Conservation (phyloP, 2,797 vertebrate genomes). For the Acridotheres tristis region DNA sequence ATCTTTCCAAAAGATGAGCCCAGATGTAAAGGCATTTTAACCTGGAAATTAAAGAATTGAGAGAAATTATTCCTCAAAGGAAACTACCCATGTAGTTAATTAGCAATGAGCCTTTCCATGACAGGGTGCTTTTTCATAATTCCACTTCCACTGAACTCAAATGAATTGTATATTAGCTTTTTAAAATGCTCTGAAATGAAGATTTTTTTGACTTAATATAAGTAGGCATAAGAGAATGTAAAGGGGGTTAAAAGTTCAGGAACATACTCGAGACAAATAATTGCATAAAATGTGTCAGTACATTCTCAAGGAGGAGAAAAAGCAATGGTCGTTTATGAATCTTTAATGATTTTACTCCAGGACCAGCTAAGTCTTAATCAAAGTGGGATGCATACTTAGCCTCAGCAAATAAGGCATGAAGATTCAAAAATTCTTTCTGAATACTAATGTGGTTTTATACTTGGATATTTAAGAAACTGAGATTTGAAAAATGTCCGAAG, state of each 20-base stretch:
- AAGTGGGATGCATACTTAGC: constrained; percentile 34
- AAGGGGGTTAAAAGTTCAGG: constrained; percentile 51
- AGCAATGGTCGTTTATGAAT: constrained; percentile 36
- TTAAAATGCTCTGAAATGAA: constrained; percentile 27
- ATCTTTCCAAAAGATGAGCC: neutral
- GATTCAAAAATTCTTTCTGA: constrained; percentile 10
- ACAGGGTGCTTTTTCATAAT: constrained; percentile 8
- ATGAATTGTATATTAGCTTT: constrained; percentile 19
- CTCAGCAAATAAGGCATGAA: constrained; percentile 41
- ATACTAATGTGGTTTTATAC: constrained; percentile 7
- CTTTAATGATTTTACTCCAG: constrained; percentile 46
- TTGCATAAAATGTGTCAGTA: constrained; percentile 27
- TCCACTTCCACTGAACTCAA: constrained; percentile 12
- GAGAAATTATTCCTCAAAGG: constrained; percentile 20
- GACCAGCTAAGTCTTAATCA: constrained; percentile 23
- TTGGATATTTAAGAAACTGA: neutral
- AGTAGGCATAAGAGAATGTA: neutral
- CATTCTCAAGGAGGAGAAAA: constrained; percentile 33
- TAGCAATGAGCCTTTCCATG: neutral
- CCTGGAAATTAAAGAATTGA: neutral
- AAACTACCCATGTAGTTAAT: constrained; percentile 40
- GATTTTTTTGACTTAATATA: neutral
- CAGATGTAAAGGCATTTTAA: neutral
- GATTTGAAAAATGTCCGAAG: neutral
- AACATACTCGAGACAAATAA: constrained; percentile 53